Conservation (phyloP, 2,888 invertebrate genomes). For the Unio pictorum region DNA sequence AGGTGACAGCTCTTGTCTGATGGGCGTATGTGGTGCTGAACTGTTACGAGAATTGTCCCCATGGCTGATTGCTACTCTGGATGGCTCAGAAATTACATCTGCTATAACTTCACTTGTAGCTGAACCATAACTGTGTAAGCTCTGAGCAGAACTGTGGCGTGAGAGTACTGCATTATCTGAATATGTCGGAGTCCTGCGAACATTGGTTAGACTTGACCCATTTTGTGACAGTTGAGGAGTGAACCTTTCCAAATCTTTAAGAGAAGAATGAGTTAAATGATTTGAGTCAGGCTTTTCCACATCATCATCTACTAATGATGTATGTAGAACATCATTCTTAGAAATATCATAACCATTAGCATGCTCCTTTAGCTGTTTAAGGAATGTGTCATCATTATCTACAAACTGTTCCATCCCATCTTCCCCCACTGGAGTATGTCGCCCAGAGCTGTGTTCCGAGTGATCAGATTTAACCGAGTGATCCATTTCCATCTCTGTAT, state of each 20-base stretch:
- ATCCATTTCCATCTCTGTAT: slow-evolving; percentile 12
- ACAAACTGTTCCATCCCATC: slow-evolving; percentile 45
- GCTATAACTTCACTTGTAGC: too few species aligned
- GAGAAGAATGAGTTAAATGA: slow-evolving; percentile 16
- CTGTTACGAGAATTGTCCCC: slow-evolving; percentile 7
- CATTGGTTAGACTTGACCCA: too few species aligned
- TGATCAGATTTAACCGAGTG: slow-evolving; percentile 23
- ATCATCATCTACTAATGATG: slow-evolving; percentile 30
- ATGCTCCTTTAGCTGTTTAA: slow-evolving; percentile 10
- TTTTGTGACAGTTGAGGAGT: neutral
- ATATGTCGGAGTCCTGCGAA: slow-evolving; percentile 26
- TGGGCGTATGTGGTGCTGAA: slow-evolving; percentile 28
- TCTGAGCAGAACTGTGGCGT: slow-evolving; percentile 35
- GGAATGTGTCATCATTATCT: slow-evolving; percentile 29
- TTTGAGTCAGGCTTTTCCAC: slow-evolving; percentile 22
- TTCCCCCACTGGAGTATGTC: slow-evolving; percentile 54
- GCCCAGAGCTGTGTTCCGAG: slow-evolving; percentile 28
- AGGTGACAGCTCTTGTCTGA: slow-evolving; percentile 11
- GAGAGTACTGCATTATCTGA: slow-evolving; percentile 33
- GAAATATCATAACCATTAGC: slow-evolving; percentile 6
- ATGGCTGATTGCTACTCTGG: neutral
- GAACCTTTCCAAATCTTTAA: slow-evolving; percentile 1
- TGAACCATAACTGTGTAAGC: too few species aligned
- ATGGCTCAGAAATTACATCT: too few species aligned
- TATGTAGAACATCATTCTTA: slow-evolving; percentile 11